Base-by-base conservation (phyloP, 2,888 invertebrate species). In the Aphidoletes aphidimyza region DNA sequence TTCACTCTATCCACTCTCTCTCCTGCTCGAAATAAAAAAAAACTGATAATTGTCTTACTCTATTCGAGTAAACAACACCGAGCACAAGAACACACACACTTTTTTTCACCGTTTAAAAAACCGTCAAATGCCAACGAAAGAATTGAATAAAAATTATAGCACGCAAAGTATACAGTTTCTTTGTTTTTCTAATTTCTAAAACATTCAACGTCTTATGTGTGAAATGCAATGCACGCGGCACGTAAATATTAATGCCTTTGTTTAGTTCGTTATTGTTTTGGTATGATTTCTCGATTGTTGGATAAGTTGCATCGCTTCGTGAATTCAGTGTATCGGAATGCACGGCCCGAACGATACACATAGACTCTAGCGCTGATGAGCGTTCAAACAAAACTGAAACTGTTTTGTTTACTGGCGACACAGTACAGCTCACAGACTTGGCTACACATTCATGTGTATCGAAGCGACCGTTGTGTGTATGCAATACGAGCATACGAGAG, bases 341-440 rank as follows among this genome's bases (percentile, higher is more conserved):
- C 69, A n/a, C n/a, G n/a, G 54, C 2, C 5, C 54, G 54, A 26
- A 19, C 17, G 11, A 17, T 19, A 47, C 11, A 19, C 11, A 11
- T 3, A 5, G 26, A 54, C 54, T 54, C 54, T 30, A 14, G 69
- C n/a, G 30, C 17, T n/a, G 2, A 14, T 8, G 69, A 69, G 69
- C 69, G 69, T 69, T 69, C 69, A 69, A 69, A 69, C 34, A 69
- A 69, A 69, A 69, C 69, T 69, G 69, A 69, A 69, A 69, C 26
- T 69, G 69, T 69, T 69, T 69, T 69, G 69, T 69, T 69, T 69
- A 69, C 69, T 69, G 34, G 69, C 69, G 30, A 69, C 69, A 69
- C 30, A 30, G 30, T 30, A 69, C 26, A 30, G 69, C 69, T n/a
- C 69, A 34, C 30, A 30, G 14, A 69, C 69, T 69, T 14, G 69